Evolutionary conservation across 2,797 vertebrate species (phyloP), one percentile per base, ranked within the genome.

Genomic region (Allobates femoralis): DNA sequence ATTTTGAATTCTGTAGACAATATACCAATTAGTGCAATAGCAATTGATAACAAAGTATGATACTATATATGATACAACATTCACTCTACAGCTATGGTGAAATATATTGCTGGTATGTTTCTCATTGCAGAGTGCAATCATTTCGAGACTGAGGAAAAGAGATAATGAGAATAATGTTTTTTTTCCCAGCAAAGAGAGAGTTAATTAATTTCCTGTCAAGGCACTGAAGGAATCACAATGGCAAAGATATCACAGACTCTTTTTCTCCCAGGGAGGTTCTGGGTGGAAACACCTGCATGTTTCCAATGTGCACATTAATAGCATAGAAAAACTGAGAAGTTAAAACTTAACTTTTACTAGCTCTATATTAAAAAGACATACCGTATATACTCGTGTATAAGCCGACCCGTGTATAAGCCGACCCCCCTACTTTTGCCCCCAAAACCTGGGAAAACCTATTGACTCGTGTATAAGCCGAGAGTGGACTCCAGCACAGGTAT

Each of bases 181-280:
- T 46, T n/a, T n/a, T 16, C 0, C 23, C 34, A n/a, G 71, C 23
- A 15, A 7, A 41, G 37, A 50, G 26, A n/a, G 41, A 3, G 75
- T 32, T 32, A 55, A 28, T 56, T 77, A 55, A 77, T 77, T 77
- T 77, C 75, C 51, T 53, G 46, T 53, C 50, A 30, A 46, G 71
- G 50, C 41, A 74, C 26, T 50, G 37, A 15, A 14, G 71, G 21
- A 21, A 21, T 26, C 62, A 46, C 32, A 26, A 18, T 19, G 4
- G 51, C 28, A 56, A 12, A 8, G 32, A 76, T 14, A 41, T 71
- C 67, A 41, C 67, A 16, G 28, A 77, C 21, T 32, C 0, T 32
- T 53, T 51, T 26, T 76, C n/a, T 37, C 15, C 3, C 6, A 71
- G 23, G 41, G 19, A 73, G 21, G n/a, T 26, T 50, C 1, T 67